A percentile compares a stretch with the other conserved stretches of the same genome.
Conservation (phyloP, 35 echinoderm and acorn worm genomes). For the Apostichopus parvimensis region DNA sequence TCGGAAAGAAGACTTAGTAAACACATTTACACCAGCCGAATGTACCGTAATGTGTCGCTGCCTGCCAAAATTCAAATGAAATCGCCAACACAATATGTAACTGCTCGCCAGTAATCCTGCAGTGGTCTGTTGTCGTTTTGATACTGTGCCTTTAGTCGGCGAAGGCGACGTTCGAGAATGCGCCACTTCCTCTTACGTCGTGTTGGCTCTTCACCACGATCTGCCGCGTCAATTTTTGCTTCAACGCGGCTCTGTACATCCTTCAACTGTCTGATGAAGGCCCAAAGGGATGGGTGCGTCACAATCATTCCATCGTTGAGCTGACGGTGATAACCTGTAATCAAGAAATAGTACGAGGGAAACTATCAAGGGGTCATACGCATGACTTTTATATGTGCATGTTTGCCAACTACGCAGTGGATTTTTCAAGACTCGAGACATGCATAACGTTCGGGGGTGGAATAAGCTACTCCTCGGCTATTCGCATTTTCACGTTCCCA, state of each 20-base stretch:
- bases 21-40: slow-evolving; percentile 14
- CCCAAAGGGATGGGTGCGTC: slow-evolving; percentile 28
- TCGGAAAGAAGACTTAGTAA: slow-evolving; percentile 6
- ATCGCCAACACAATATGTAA: slow-evolving; percentile 19
- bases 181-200: slow-evolving; percentile 30
- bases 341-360: slow-evolving; percentile 6
- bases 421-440: too few relatives aligned
- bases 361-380: slow-evolving; percentile 5
- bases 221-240: slow-evolving; percentile 23
- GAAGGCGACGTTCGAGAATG: slow-evolving; percentile 32
- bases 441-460: too few relatives aligned
- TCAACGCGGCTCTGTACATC: slow-evolving; percentile 19
- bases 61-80: neutral
- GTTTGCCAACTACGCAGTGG: too few relatives aligned
- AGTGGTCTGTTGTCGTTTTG: slow-evolving; percentile 15
- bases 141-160: slow-evolving; percentile 31
- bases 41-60: slow-evolving; percentile 21
- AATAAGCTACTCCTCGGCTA: too few relatives aligned
- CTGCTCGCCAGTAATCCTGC: slow-evolving; percentile 21
- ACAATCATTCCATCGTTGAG: slow-evolving; percentile 32
- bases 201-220: slow-evolving; percentile 3
- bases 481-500: too few relatives aligned
- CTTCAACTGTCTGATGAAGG: slow-evolving; percentile 34
- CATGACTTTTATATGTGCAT: neutral
- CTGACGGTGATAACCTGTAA: slow-evolving; percentile 39